phyloP scores from a whole-genome alignment of 64 coral and sea anemone genomes.

The Stichodactyla mertensii region DNA sequence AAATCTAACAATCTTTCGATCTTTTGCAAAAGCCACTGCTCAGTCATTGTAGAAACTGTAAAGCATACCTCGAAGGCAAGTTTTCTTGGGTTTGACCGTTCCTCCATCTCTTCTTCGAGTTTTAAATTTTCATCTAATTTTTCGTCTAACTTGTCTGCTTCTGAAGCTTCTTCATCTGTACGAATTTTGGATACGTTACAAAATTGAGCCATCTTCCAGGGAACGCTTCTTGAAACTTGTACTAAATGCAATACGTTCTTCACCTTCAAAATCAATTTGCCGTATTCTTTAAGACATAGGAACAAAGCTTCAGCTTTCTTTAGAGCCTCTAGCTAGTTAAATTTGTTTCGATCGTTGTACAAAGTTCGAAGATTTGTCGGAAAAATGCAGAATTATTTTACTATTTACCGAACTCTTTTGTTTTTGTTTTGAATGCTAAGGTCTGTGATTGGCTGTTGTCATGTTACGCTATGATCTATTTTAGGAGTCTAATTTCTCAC shows the following conservation, averaged over 20 bases:
- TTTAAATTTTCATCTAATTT: not conserved
- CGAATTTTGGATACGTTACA: not conserved
- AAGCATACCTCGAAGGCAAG: not conserved
- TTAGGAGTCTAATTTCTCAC: not conserved
- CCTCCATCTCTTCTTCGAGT: not conserved
- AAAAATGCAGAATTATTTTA: not conserved
- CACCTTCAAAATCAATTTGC: too few species aligned
- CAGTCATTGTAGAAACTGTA: too few species aligned
- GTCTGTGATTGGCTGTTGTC: conserved; percentile 1
- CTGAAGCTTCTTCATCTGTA: not conserved
- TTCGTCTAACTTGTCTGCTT: not conserved
- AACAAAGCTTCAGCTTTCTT: not conserved
- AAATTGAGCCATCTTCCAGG: not conserved
- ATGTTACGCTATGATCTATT: not conserved
- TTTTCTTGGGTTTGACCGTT: not conserved
- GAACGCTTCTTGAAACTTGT: not conserved
- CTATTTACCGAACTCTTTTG: not conserved
- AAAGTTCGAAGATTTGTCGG: not conserved
- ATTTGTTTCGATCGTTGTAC: not conserved
- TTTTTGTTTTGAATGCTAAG: not conserved
- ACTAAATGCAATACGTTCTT: too few species aligned
- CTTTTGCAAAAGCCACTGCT: too few species aligned
- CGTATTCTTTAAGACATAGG: not conserved
- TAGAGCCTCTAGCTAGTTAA: not conserved
- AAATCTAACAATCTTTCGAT: too few species aligned